These are phyloP conservation scores for Iphiclides podalirius DNA, from an alignment of 2,888 invertebrate species.

Conservation along the genomic window DNA sequence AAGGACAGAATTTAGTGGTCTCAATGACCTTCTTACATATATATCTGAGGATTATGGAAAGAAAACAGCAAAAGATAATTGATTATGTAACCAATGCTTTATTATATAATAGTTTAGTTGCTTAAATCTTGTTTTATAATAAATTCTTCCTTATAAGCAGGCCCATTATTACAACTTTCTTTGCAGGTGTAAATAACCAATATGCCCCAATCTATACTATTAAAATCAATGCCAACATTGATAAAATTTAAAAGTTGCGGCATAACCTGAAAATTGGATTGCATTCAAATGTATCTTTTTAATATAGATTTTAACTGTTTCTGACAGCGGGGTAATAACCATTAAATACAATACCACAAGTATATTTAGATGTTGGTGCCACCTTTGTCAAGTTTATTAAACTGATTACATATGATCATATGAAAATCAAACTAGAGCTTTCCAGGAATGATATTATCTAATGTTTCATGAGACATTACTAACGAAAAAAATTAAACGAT, in stretches of 20 bases:
- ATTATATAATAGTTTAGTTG: conserved; percentile 36
- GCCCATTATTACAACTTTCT: conserved; percentile 84
- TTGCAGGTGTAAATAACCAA: conserved; percentile 92
- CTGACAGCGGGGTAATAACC: too few species aligned
- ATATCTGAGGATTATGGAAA: conserved; percentile 81
- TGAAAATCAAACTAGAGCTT: too few species aligned
- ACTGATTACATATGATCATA: too few species aligned
- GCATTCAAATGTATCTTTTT: too few species aligned
- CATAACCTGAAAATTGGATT: conserved; percentile 87
- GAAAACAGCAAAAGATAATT: conserved; percentile 38
- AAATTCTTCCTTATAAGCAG: conserved; percentile 87
- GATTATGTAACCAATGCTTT: conserved; percentile 22
- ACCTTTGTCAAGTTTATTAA: too few species aligned
- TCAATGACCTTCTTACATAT: conserved; percentile 92
- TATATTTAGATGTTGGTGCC: too few species aligned
- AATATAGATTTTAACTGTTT: too few species aligned
- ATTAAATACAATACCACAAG: too few species aligned
- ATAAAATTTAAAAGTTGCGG: conserved; percentile 88
- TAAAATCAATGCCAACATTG: conserved; percentile 80
- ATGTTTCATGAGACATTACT: too few species aligned
- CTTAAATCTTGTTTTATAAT: conserved; percentile 91
- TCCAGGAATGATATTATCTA: too few species aligned
- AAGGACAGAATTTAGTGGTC: conserved; percentile 91
- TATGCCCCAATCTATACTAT: conserved; percentile 93
- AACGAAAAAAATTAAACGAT: too few species aligned